Evolutionary conservation across 1,140 invertebrate genomes (phyloP).

Genomic region (Anastatus disparis): DNA sequence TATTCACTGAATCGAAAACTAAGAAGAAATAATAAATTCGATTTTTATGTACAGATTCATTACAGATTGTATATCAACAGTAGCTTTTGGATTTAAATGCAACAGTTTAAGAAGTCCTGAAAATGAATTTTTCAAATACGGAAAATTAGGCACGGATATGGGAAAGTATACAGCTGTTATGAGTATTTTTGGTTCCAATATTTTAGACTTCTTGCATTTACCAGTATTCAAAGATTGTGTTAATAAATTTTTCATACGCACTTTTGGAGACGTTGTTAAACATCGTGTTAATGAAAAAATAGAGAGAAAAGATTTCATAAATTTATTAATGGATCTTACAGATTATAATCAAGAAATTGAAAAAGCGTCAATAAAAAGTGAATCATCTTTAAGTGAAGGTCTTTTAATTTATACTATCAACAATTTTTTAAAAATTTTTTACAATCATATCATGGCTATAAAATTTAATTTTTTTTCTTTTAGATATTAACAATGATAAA

Average conservation of each 20-base stretch:
- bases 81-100: slow-evolving; percentile 67
- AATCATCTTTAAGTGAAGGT: not conserved
- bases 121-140: slow-evolving; percentile 45
- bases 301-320: slow-evolving; percentile 54
- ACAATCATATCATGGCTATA: no score
- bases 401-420: not conserved
- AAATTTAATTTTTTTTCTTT: slow-evolving; percentile 1
- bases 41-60: slow-evolving; percentile 58
- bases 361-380: not conserved
- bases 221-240: slow-evolving; percentile 35
- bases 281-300: slow-evolving; percentile 50
- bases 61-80: slow-evolving; percentile 70
- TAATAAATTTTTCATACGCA: slow-evolving; percentile 50
- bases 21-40: not conserved
- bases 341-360: slow-evolving; percentile 40
- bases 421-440: not conserved
- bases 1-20: no score
- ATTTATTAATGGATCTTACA: slow-evolving; percentile 52
- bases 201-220: slow-evolving; percentile 21
- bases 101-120: slow-evolving; percentile 59
- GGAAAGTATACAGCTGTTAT: slow-evolving; percentile 22
- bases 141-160: slow-evolving; percentile 34
- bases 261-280: slow-evolving; percentile 47
- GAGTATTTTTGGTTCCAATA: slow-evolving; percentile 18
- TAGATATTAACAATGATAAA: slow-evolving; percentile 31